Conservation (phyloP, 1,140 invertebrate genomes). For the Cyphomyrmex costatus region DNA sequence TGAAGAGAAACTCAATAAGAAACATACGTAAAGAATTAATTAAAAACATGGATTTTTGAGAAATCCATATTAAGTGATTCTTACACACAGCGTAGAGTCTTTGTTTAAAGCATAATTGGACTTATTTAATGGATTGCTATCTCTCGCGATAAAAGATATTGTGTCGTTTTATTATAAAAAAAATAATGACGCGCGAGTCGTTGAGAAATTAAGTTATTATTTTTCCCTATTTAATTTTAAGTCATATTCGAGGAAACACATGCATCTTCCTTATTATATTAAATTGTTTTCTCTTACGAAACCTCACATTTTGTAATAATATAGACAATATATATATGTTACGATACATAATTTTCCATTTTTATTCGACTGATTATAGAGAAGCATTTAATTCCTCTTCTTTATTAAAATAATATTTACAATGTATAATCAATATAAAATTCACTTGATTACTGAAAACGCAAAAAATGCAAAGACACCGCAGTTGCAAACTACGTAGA, state of each 20-base stretch:
- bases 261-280: neutral
- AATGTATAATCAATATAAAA: neutral
- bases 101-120: neutral
- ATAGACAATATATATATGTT: no score
- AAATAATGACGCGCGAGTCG: neutral
- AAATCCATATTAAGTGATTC: neutral
- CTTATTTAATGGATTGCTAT: neutral
- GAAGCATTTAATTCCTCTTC: neutral
- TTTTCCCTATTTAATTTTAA: slow-evolving; percentile 18
- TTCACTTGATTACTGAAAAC: neutral
- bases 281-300: neutral
- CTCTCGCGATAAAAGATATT: neutral
- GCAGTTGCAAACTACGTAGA: neutral
- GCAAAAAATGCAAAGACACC: neutral
- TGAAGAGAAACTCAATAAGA: slow-evolving; percentile 11
- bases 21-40: slow-evolving; percentile 34
- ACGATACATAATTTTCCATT: neutral
- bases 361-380: neutral
- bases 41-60: slow-evolving; percentile 47
- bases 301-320: neutral
- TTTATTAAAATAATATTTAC: neutral
- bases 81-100: neutral
- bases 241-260: neutral
- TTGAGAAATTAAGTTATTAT: slow-evolving; percentile 32
- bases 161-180: neutral